Evolutionary conservation across 2,113 vertebrate genomes (phyloP).

Genomic region (Ammodytes dubius): DNA sequence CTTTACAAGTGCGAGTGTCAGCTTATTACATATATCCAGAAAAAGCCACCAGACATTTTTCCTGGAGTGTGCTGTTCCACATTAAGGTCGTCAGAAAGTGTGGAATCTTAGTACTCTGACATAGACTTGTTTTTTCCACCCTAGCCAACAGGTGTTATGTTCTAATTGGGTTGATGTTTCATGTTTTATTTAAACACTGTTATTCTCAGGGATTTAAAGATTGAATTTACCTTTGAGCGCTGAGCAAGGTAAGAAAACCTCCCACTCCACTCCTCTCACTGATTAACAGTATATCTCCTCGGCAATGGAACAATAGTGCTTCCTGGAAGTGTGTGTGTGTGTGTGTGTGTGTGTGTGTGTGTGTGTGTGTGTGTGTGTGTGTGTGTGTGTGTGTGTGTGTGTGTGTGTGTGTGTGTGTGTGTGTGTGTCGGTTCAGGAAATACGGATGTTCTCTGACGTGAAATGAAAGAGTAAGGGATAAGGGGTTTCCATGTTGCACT

Average conservation of each 20-base stretch:
- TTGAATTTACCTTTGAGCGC: conserved; percentile 14
- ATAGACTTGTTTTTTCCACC: not conserved
- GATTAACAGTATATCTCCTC: not conserved
- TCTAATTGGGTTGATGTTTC: conserved; percentile 21
- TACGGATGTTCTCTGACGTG: not conserved
- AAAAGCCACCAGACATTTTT: conserved; percentile 8
- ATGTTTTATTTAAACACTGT: conserved; percentile 5
- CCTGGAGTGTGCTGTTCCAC: conserved; percentile 7
- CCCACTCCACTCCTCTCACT: not conserved
- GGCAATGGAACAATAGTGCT: not conserved
- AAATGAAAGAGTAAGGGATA: not conserved
- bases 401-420: not conserved
- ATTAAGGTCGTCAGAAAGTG: conserved; percentile 19
- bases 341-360: conserved; percentile 6
- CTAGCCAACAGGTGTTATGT: not conserved
- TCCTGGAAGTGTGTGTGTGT: not conserved
- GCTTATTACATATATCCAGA: conserved; percentile 27
- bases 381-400: not conserved
- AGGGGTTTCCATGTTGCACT: conserved; percentile 1
- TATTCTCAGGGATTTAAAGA: conserved; percentile 25
- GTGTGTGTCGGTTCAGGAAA: not conserved
- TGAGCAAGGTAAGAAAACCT: not conserved
- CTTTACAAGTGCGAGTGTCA: conserved; percentile 10
- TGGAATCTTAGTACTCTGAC: not conserved
- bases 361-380: not conserved